phyloP scores from a whole-genome alignment of 2,888 invertebrate genomes.

The Allolobophora icterica region DNA sequence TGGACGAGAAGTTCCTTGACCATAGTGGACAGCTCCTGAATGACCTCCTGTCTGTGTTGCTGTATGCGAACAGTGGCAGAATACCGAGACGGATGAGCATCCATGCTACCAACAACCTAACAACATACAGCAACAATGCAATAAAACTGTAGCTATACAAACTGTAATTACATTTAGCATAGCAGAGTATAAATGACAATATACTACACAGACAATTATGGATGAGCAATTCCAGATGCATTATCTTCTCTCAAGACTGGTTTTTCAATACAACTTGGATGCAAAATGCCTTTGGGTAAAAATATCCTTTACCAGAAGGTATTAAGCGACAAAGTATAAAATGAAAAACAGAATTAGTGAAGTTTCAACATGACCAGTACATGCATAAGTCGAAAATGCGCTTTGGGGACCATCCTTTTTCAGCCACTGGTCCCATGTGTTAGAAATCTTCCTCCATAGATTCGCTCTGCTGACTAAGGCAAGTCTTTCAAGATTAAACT shows the following conservation, averaged over 20 bases:
- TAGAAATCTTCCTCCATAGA: too few relatives aligned
- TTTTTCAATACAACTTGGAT: too few relatives aligned
- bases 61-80: slow-evolving; percentile 97
- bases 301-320: not conserved
- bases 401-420: too few relatives aligned
- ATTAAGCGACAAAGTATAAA: not conserved
- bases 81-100: slow-evolving; percentile 98
- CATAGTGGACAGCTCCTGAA: slow-evolving; percentile 98
- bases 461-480: too few relatives aligned
- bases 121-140: slow-evolving; percentile 21
- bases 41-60: slow-evolving; percentile 95
- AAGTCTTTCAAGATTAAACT: too few relatives aligned
- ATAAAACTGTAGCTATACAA: not conserved
- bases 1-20: slow-evolving; percentile 94
- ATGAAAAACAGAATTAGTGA: not conserved
- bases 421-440: too few relatives aligned
- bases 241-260: too few relatives aligned
- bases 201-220: too few relatives aligned
- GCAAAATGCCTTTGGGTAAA: not conserved
- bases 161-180: too few relatives aligned
- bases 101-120: slow-evolving; percentile 96
- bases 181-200: too few relatives aligned
- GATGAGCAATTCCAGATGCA: too few relatives aligned
- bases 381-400: too few relatives aligned
- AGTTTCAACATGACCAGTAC: not conserved